phyloP scores from a whole-genome alignment of 2,113 vertebrate species.

The Micronisus gabar region DNA sequence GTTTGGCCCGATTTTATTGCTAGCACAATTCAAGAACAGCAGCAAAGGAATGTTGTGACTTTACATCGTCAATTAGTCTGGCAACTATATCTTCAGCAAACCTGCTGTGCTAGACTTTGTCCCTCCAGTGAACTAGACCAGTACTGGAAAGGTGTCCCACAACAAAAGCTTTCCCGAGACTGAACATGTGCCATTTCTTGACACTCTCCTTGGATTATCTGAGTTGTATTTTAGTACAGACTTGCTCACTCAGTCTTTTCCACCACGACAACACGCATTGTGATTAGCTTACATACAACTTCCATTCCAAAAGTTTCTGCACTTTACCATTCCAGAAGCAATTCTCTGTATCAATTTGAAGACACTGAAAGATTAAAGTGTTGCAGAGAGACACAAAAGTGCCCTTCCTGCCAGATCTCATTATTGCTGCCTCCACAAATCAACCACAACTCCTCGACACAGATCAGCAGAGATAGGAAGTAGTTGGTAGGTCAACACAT shows the following conservation, averaged over 20 bases:
- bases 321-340: background rate
- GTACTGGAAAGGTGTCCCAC: background rate
- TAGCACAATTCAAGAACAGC: background rate
- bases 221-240: background rate
- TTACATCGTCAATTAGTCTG: background rate
- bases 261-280: background rate
- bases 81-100: background rate
- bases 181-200: background rate
- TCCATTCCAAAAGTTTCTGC: background rate
- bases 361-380: background rate
- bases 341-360: background rate
- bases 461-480: background rate
- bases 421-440: slow-evolving; percentile 2
- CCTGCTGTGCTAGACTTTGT: background rate
- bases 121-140: background rate
- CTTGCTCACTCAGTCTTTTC: background rate
- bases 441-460: background rate
- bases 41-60: background rate
- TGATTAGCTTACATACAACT: background rate
- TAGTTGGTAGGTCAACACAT: slow-evolving; percentile 10
- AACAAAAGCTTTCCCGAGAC: background rate
- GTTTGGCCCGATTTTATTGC: background rate
- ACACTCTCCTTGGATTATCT: background rate
- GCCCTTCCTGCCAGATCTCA: slow-evolving; percentile 6
- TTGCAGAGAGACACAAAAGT: background rate